These are phyloP conservation scores for Aleiodes sp. DNA, from an alignment of 1,140 invertebrate species.

Conservation along the genomic window DNA sequence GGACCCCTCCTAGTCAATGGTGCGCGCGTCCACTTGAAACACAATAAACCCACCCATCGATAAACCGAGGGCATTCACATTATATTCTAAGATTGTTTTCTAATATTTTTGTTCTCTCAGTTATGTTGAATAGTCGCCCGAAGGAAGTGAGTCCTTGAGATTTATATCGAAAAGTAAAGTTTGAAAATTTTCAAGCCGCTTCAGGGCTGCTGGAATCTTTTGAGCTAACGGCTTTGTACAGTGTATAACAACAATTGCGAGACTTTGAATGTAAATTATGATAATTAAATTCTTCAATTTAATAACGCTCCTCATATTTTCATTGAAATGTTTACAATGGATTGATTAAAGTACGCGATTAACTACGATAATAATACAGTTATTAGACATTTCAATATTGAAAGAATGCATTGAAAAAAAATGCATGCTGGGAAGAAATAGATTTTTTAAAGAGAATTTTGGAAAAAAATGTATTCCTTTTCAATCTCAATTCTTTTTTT, in stretches of 20 bases:
- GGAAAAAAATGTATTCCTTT: no score
- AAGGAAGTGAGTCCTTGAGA: conserved; percentile 54
- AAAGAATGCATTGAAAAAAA: no score
- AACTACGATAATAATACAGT: no score
- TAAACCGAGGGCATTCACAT: conserved; percentile 45
- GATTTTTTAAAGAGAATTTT: no score
- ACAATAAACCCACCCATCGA: conserved; percentile 48
- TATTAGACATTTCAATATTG: no score
- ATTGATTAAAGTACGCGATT: no score
- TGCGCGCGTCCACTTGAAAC: conserved; percentile 45
- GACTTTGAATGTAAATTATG: conserved; percentile 49
- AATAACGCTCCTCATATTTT: no score
- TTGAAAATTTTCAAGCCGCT: conserved; percentile 38
- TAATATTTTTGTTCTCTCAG: conserved; percentile 52
- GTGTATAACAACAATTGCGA: conserved; percentile 29
- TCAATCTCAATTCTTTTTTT: no score
- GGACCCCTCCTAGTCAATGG: conserved; percentile 37
- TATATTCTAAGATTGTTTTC: conserved; percentile 51
- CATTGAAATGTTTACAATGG: no score
- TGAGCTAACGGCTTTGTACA: conserved; percentile 45
- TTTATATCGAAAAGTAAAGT: conserved; percentile 49
- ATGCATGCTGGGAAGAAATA: no score
- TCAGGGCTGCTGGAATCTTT: conserved; percentile 28
- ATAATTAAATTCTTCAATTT: conserved; percentile 46
- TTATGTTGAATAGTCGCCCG: conserved; percentile 48